Base-by-base conservation (phyloP, 2,113 vertebrate genomes). In the Riparia riparia region DNA sequence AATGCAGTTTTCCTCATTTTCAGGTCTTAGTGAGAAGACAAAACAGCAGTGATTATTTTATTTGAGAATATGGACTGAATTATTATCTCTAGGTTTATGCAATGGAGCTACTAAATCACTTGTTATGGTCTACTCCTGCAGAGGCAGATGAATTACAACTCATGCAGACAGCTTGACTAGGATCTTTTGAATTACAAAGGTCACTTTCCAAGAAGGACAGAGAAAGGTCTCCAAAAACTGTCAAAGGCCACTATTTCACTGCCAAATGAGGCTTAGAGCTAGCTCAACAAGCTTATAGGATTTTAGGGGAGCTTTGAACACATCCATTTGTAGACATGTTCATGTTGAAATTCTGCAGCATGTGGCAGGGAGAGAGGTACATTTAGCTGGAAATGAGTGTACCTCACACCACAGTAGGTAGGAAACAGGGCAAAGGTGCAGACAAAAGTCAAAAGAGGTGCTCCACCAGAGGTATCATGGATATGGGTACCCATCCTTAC, bases 401-500 rank as follows among this genome's bases (percentile, higher is more conserved):
- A 18, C 14, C 49, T 28, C 82, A 56, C 29, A 15, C 42, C 28
- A 1, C 6, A 16, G 17, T 51, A 34, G 37, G n/a, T 0, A 76
- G 80, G 21, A 26, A 89, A 32, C 8, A 34, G 51, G n/a, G 26
- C 1, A 32, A 2, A 20, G 26, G 5, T 5, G 41, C 64, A 51
- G 66, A 25, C 20, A 22, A 24, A 69, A 83, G 50, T 42, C 37
- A 57, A 37, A 53, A 65, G 3, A 15, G 28, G 22, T 26, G 31
- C 57, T 64, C 65, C 50, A 64, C 70, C 47, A 71, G 60, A 71
- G 53, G 78, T 12, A 0, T 16, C 5, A 3, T 53, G 34, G 32
- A 73, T 44, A 9, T n/a, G 31, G 56, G 42, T 37, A 24, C 39
- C 13, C 0, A 0, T 28, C 44, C n/a, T 17, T 17, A 42, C 9